Conservation (phyloP, 2,888 invertebrate genomes). For the Cataglyphis cursor region DNA sequence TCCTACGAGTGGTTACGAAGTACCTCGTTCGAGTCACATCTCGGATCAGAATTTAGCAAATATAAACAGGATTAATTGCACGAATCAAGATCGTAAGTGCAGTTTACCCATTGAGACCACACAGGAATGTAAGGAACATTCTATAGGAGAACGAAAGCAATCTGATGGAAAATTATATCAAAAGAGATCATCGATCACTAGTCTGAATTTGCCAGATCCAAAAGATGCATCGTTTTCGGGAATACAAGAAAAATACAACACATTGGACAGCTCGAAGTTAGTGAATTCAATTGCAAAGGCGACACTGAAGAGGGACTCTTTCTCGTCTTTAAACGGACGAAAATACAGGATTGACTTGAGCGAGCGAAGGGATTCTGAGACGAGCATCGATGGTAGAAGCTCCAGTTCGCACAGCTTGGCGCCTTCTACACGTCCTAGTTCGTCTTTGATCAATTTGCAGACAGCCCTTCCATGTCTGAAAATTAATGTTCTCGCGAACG, state of each 20-base stretch:
- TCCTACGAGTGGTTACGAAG: constrained; percentile 89
- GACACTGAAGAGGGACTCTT: constrained; percentile 79
- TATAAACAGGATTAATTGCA: constrained; percentile 48
- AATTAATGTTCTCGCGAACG: constrained; percentile 60
- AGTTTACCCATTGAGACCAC: constrained; percentile 53
- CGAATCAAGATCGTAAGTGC: constrained; percentile 52
- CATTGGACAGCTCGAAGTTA: constrained; percentile 78
- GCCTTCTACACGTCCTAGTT: constrained; percentile 81
- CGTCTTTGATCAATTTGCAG: constrained; percentile 81
- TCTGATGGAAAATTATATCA: constrained; percentile 64
- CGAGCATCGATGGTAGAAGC: constrained; percentile 78
- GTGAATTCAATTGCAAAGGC: constrained; percentile 71
- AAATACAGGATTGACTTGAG: constrained; percentile 53
- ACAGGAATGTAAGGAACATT: constrained; percentile 62
- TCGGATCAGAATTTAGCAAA: constrained; percentile 69
- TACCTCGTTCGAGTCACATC: constrained; percentile 87
- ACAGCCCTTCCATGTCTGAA: constrained; percentile 73
- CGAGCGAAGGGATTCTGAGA: constrained; percentile 77
- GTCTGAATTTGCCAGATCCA: constrained; percentile 80
- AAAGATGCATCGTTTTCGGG: constrained; percentile 77
- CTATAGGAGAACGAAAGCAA: constrained; percentile 60
- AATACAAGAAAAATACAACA: constrained; percentile 80
- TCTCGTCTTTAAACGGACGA: constrained; percentile 80
- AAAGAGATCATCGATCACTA: constrained; percentile 80
- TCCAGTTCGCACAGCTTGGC: constrained; percentile 77